Base-by-base conservation (phyloP, 2,888 invertebrate species). In the Drosophila siamana region DNA sequence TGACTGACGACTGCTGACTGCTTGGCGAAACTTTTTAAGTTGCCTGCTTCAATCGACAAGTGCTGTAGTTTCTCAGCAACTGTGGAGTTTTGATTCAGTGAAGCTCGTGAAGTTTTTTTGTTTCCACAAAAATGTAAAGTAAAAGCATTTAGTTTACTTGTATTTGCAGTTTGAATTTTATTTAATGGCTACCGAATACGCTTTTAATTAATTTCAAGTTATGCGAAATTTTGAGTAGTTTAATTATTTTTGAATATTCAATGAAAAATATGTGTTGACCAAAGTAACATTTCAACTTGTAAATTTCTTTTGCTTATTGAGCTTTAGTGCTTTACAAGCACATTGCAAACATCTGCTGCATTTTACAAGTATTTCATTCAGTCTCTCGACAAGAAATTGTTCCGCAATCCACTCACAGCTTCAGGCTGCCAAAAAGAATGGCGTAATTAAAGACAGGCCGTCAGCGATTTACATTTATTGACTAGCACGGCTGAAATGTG, bases 401-500 rank as follows among this genome's bases (percentile, higher is more conserved):
- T 33, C 30, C n/a, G 30, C 30, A 33, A 33, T 11, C 30, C 30
- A 33, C 30, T 33, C 30, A 11, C 11, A n/a, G 33, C 33, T 0
- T 2, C n/a, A 7, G 16, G 41, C 28, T 9, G 40, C n/a, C 16
- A 15, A 44, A 11, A 55, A 33, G 50, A 60, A 68, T 68, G 51
- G 51, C 65, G 67, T 73, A 86, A 80, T 86, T 86, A 82, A 78
- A 80, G 75, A 40, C 55, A 54, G 65, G 19, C 55, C 83, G 69
- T 69, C 74, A 69, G 66, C 66, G 71, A 56, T 69, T 68, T 61
- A 62, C 74, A 69, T 69, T 69, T 68, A 76, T 85, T 68, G 64
- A 74, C 63, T 69, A 63, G 67, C 69, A 51, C 52, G 79, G 68
- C 68, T 78, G 70, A 81, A 73, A 86, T 78, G 79, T 81, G 87